Base-by-base conservation (phyloP, 2,113 vertebrate species). In the Ammospiza nelsoni region DNA sequence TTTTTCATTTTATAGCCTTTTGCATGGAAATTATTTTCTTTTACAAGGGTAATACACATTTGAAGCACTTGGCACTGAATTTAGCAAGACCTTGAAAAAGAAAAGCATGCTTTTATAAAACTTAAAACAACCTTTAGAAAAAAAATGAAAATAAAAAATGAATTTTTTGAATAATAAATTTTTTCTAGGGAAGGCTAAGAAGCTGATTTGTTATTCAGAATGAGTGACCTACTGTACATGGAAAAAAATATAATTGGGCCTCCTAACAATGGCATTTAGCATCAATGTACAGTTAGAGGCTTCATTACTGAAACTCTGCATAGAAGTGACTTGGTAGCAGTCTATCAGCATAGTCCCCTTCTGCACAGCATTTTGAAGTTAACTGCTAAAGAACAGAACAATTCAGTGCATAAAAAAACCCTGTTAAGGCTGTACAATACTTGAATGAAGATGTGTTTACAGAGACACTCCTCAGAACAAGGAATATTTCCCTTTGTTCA, bases 341-440 rank as follows among this genome's bases (percentile, higher is more conserved):
- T 83, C 46, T 62, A 88, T 97, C 96, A 95, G 85, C 92, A 84
- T 25, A 62, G 66, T 39, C 54, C 33, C 1, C 8, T 89, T 91
- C 84, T 75, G 27, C 63, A 94, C 88, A 96, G 74, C 78, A 61
- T 96, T 97, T 96, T 96, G 88, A 94, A 95, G 75, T 92, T 92
- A 96, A 94, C 84, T 95, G 89, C 89, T 91, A 96, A 92, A 95
- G 87, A 97, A 94, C 77, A 94, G 84, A 92, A 93, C 62, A 90
- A 95, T 96, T 94, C 90, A 92, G 67, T 72, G 90, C 91, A 80
- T 44, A 81, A 71, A 86, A 69, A 95, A 95, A 96, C 92, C 84
- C 96, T 95, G 96, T 97, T 97, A 98, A 92, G 90, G 73, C 92
- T 52, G 44, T 46, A 54, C 92, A 96, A 63, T 61, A 85, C 87